A percentile compares a stretch with the other conserved stretches of the same genome.
These are phyloP conservation scores for Ridgeia piscesae DNA, from an alignment of 1,140 invertebrate genomes.

Conservation along the genomic window DNA sequence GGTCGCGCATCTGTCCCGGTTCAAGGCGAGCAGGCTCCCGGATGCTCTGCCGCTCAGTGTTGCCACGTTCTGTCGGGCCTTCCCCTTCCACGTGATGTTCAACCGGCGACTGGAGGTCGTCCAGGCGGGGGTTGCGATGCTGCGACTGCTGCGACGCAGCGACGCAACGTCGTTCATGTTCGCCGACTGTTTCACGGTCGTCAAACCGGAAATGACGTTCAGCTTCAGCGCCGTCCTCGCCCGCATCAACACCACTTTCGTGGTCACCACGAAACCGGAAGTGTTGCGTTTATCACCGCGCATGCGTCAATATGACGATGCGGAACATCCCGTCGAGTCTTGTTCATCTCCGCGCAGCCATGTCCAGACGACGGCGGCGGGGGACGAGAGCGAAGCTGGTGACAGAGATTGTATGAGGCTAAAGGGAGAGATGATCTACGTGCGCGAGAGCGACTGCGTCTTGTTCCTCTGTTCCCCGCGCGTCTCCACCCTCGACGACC, in stretches of 20 bases:
- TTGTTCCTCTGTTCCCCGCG: slow-evolving; percentile 90
- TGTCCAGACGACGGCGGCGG: slow-evolving; percentile 19
- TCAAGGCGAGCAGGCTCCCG: background rate
- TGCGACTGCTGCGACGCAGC: slow-evolving; percentile 72
- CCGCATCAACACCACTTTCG: slow-evolving; percentile 92
- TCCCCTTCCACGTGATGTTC: slow-evolving; percentile 92
- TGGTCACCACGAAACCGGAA: slow-evolving; percentile 72
- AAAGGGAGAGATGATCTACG: slow-evolving; percentile 91
- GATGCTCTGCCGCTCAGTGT: slow-evolving; percentile 65
- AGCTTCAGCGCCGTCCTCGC: slow-evolving; percentile 87
- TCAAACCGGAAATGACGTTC: slow-evolving; percentile 81
- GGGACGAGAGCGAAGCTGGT: background rate
- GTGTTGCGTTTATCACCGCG: background rate
- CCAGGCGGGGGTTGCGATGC: slow-evolving; percentile 81
- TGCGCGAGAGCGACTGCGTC: slow-evolving; percentile 82
- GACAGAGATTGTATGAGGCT: slow-evolving; percentile 26
- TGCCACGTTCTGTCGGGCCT: slow-evolving; percentile 86
- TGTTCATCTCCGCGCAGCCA: background rate
- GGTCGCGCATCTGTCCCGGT: background rate
- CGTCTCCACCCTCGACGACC: slow-evolving; percentile 86
- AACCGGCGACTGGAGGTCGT: slow-evolving; percentile 78
- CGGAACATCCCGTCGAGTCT: background rate
- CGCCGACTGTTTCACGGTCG: slow-evolving; percentile 74
- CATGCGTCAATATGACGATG: background rate
- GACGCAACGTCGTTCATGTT: slow-evolving; percentile 67